These are phyloP conservation scores for Palaemon carinicauda DNA, from an alignment of 1,140 invertebrate species.

Conservation along the genomic window DNA sequence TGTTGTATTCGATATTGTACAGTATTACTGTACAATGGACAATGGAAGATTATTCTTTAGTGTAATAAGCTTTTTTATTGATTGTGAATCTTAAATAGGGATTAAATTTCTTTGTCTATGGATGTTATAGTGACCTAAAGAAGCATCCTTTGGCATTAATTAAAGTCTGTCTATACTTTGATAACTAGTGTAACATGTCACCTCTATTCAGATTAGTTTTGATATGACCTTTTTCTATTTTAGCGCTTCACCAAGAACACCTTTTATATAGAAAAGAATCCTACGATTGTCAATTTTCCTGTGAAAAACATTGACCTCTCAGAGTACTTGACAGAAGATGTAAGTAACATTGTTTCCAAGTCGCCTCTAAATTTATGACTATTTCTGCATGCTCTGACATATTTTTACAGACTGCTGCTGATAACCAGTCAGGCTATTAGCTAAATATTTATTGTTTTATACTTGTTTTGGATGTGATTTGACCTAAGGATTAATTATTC, in stretches of 20 bases:
- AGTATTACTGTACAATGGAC: no score
- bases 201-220: not conserved
- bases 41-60: no score
- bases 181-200: not conserved
- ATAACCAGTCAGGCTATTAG: not conserved
- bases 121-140: no score
- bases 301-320: conserved; percentile 99
- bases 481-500: no score
- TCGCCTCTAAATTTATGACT: not conserved
- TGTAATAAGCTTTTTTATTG: not conserved
- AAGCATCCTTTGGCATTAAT: no score
- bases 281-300: conserved; percentile 99
- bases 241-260: conserved; percentile 96
- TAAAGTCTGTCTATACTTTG: no score
- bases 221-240: conserved; percentile 68
- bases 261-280: conserved; percentile 99
- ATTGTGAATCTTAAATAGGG: not conserved
- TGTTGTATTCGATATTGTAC: no score
- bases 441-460: not conserved
- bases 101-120: not conserved
- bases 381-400: not conserved
- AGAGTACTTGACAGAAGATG: conserved; percentile 88
- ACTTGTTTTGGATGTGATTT: no score
- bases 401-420: not conserved
- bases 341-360: conserved; percentile 64